Evolutionary conservation across 2,888 invertebrate genomes (phyloP), one percentile per base, ranked within the genome.

Genomic region (Papilio gigon): DNA sequence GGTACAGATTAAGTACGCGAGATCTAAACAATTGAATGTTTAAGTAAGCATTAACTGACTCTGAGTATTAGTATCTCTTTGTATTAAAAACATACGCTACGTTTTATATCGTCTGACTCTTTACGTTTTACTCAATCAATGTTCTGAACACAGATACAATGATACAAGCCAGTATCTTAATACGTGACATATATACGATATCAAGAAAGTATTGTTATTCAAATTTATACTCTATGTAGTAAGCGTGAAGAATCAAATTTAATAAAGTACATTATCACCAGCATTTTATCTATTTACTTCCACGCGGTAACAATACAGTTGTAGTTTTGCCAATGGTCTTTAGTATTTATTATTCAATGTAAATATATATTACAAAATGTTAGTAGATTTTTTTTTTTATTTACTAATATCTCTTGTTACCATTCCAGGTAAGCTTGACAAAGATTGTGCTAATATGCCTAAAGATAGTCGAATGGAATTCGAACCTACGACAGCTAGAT

Each of bases 121-220:
- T 62, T 25, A 56, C 44, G 35, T 65, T 60, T 53, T 35, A 50
- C 25, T 50, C 2, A 50, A 25, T 30, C 53, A 22, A 30, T 62
- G 62, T 62, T 44, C 62, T 67, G 67, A 62, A 67, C 56, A 33
- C 25, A 17, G 67, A 67, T 62, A 56, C 35, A 27, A 47, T 37
- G 40, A 53, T 20, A 47, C 30, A 35, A 35, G 9, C 14, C 37
- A 50, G 33, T 65, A 47, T 65, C 35, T 12, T n/a, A 9, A 25
- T 53, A 67, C 62, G 56, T 62, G 62, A 62, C 62, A 56, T 53
- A 30, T 53, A 27, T 47, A 65, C 35, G 44, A n/a, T 44, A 44
- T 59, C 33, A 62, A 12, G 25, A 42, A 14, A 30, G 2, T 14
- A 42, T 22, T 11, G 14, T 17, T 37, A 20, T 61, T 56, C 56